A percentile compares a stretch with the other conserved stretches of the same genome.
Evolutionary conservation across 2,113 vertebrate species (phyloP).

Genomic region (Bubo blakistoni): DNA sequence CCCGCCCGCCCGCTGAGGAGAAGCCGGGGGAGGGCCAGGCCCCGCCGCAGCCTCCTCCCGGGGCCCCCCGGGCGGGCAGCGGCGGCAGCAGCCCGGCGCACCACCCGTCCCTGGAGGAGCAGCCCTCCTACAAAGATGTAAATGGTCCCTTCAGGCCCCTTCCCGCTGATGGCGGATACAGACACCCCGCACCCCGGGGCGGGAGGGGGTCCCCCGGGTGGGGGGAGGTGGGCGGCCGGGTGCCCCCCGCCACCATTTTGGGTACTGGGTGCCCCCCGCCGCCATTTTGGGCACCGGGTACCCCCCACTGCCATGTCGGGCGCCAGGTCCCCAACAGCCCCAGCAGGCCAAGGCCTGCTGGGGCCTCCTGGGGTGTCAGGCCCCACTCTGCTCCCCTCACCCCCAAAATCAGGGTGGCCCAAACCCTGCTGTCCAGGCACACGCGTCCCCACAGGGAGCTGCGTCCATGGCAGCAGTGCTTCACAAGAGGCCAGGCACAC

Average conservation of each 20-base stretch:
- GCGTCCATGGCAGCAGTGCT: accelerated
- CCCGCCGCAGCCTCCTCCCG: constrained; percentile 31
- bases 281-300: too few relatives aligned
- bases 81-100: constrained; percentile 61
- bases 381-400: too few relatives aligned
- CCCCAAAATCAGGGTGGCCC: background rate
- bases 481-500: accelerated
- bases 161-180: constrained; percentile 82
- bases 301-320: background rate
- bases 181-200: constrained; percentile 71
- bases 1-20: constrained; percentile 73
- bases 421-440: accelerated
- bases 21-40: constrained; percentile 70
- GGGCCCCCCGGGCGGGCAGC: constrained; percentile 19
- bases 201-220: constrained; percentile 31
- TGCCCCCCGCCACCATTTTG: background rate
- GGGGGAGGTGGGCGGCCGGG: constrained; percentile 67
- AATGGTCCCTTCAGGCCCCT: constrained; percentile 82
- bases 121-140: constrained; percentile 92
- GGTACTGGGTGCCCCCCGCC: accelerated
- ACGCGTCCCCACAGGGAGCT: accelerated
- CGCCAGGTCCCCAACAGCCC: accelerated
- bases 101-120: constrained; percentile 83
- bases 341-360: background rate
- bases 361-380: too few relatives aligned